phyloP scores from a whole-genome alignment of 2,797 vertebrate genomes.

The Arrhamphus sclerolepis region DNA sequence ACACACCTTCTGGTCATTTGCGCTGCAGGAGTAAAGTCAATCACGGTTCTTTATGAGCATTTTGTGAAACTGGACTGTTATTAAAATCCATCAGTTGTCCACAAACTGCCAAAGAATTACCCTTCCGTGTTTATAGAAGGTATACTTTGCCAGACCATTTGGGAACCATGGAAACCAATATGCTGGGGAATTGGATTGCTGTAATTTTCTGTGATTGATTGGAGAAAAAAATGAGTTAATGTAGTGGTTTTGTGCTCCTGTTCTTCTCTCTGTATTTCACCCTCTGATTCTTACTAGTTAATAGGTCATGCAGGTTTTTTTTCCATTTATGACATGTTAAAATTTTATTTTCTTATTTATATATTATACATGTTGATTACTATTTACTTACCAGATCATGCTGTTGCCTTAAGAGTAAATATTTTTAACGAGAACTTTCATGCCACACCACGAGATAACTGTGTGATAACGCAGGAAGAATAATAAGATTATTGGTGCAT shows the following conservation, averaged over 20 bases:
- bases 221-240: neutral
- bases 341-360: neutral
- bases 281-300: constrained; percentile 1
- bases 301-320: neutral
- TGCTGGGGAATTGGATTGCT: constrained; percentile 1
- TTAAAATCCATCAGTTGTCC: constrained; percentile 4
- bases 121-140: constrained; percentile 2
- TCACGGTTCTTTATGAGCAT: neutral
- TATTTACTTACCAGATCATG: neutral
- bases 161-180: constrained; percentile 14
- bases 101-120: neutral
- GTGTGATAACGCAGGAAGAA: neutral
- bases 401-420: neutral
- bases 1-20: neutral
- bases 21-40: neutral
- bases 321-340: neutral
- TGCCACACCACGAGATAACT: neutral
- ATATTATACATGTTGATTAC: neutral
- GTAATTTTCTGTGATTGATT: constrained; percentile 12
- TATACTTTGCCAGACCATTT: constrained; percentile 8
- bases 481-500: neutral
- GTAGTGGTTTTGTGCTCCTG: neutral
- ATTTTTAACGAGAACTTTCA: neutral
- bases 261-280: neutral
- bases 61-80: neutral